Evolutionary conservation across 2,797 vertebrate genomes (phyloP).

Genomic region (Pipistrellus pipistrellus): DNA sequence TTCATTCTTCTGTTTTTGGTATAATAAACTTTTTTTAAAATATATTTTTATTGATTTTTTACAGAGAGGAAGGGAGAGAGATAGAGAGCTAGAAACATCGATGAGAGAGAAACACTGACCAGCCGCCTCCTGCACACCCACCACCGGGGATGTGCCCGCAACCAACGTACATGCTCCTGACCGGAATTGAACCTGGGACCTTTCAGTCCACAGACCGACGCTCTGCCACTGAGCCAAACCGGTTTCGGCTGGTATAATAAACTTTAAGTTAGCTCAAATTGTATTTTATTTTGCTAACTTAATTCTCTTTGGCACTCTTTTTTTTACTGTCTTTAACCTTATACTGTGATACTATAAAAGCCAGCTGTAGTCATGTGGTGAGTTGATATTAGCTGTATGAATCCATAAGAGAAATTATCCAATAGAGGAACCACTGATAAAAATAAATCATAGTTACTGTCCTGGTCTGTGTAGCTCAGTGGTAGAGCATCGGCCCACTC

Average conservation of each 20-base stretch:
- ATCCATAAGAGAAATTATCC: neutral
- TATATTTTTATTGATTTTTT: no score
- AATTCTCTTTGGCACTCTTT: neutral
- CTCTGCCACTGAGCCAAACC: no score
- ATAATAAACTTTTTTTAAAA: neutral
- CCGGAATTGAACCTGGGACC: no score
- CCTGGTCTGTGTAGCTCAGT: no score
- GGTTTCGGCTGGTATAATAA: neutral
- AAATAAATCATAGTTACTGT: neutral
- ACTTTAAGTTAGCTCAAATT: slow-evolving; percentile 5
- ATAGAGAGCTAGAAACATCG: no score
- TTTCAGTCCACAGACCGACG: no score
- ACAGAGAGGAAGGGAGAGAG: no score
- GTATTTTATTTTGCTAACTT: slow-evolving; percentile 27
- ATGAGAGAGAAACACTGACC: no score
- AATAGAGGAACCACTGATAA: neutral
- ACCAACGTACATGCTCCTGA: no score
- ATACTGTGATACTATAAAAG: neutral
- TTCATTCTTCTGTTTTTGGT: slow-evolving; percentile 27
- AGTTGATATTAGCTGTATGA: neutral
- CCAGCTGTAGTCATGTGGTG: neutral
- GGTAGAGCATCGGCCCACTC: no score
- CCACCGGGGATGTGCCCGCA: no score
- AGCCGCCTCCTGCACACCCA: no score
- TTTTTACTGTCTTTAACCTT: neutral